Conservation (phyloP, 2,113 vertebrate genomes). For the Archilochus colubris region DNA sequence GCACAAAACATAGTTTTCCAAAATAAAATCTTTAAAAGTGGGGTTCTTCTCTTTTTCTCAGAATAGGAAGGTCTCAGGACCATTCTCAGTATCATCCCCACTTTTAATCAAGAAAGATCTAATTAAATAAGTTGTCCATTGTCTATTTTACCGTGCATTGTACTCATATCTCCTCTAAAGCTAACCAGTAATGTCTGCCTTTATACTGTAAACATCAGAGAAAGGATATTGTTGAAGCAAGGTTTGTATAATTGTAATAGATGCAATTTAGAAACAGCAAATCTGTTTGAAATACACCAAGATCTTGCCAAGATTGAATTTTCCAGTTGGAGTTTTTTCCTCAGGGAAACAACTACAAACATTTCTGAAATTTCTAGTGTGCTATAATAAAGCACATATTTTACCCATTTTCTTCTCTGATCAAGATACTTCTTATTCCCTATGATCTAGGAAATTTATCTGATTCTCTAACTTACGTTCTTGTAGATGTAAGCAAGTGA, state of each 20-base stretch:
- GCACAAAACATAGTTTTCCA: not conserved
- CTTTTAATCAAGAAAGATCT: not conserved
- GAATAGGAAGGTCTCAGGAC: not conserved
- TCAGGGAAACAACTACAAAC: not conserved
- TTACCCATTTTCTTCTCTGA: not conserved
- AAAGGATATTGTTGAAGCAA: not conserved
- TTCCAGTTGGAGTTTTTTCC: not conserved
- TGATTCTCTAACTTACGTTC: not conserved
- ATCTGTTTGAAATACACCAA: not conserved
- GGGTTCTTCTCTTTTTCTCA: not conserved
- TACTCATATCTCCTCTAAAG: not conserved
- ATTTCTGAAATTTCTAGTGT: not conserved
- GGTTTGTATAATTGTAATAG: not conserved
- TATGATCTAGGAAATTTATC: not conserved
- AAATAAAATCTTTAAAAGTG: not conserved
- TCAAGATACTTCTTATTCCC: not conserved
- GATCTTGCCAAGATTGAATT: not conserved
- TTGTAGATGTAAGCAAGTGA: not conserved
- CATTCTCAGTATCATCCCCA: not conserved
- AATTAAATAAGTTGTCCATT: not conserved
- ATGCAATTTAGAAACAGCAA: not conserved
- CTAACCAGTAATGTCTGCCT: not conserved
- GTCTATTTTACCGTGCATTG: not conserved
- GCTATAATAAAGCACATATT: not conserved
- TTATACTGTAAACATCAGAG: not conserved